These are phyloP conservation scores for Plodia interpunctella DNA, from an alignment of 1,140 invertebrate genomes.

Conservation along the genomic window DNA sequence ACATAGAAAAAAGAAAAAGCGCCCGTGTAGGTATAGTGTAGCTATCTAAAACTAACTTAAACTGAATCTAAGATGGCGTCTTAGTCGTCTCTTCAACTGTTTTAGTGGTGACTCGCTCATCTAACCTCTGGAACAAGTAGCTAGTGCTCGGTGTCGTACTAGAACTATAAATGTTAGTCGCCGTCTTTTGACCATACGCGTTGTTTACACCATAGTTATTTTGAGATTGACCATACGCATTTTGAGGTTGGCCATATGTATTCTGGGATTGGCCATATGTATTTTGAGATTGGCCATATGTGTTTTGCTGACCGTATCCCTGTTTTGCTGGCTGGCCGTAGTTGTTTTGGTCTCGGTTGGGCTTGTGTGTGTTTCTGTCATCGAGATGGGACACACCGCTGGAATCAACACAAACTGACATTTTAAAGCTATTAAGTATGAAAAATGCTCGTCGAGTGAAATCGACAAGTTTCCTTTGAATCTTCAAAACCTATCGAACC, in stretches of 20 bases:
- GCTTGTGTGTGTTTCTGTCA: slow-evolving; percentile 25
- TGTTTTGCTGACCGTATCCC: slow-evolving; percentile 4
- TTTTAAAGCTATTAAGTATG: background rate
- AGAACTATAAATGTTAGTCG: slow-evolving; percentile 16
- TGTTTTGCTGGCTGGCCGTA: slow-evolving; percentile 23
- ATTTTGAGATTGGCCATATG: background rate
- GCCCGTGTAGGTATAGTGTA: too few relatives aligned
- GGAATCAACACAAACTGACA: slow-evolving; percentile 20
- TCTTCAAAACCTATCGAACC: too few relatives aligned
- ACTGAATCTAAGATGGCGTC: slow-evolving; percentile 26
- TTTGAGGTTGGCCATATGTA: background rate
- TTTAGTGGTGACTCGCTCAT: slow-evolving; percentile 42
- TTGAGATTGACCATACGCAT: slow-evolving; percentile 3
- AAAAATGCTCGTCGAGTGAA: background rate
- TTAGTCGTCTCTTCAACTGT: slow-evolving; percentile 31
- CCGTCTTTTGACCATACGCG: slow-evolving; percentile 24
- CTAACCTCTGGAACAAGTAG: slow-evolving; percentile 55
- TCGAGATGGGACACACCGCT: slow-evolving; percentile 43
- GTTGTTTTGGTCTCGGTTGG: slow-evolving; percentile 26
- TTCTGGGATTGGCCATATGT: background rate
- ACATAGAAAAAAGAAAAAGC: too few relatives aligned
- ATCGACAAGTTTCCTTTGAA: background rate
- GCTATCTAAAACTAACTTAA: background rate
- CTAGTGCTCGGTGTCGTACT: slow-evolving; percentile 54
- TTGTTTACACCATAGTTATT: slow-evolving; percentile 8